Base-by-base conservation (phyloP, 2,888 invertebrate species). In the Euclidia mi region DNA sequence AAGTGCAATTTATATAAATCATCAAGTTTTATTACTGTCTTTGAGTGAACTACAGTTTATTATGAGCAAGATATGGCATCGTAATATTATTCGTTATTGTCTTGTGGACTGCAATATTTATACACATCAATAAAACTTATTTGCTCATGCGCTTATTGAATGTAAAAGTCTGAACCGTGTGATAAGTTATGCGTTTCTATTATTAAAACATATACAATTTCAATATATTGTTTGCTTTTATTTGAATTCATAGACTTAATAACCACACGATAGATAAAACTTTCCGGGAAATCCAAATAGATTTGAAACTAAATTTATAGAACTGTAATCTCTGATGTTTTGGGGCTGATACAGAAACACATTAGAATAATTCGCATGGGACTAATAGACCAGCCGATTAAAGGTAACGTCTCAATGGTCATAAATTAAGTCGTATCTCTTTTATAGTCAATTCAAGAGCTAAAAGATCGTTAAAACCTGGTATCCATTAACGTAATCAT, bases 401-500 rank as follows among this genome's bases (percentile, higher is more conserved):
- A 76, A 81, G 74, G 78, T 79, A 82, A 82, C 78, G 72, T 85
- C 84, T 89, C 81, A 88, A 87, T 84, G 82, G 82, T 79, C 78
- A 86, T 92, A 91, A 92, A 91, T 90, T 88, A 83, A 79, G 73
- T 80, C 82, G 84, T 92, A 92, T 92, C 91, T 90, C 81, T 78
- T 92, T 93, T 90, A 92, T 91, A 84, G 91, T 84, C 89, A 81
- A 88, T 88, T 90, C 84, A 84, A 90, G 85, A 88, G 89, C 83
- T 87, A 86, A 84, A 84, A 81, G 87, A 87, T 89, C 90, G 87
- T 92, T 91, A 90, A 90, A 88, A 87, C 76, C 80, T 77, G 81
- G 82, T 72, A 81, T 88, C 91, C 92, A 92, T 92, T 93, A 93
- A 84, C 81, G 88, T 89, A 88, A 91, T 90, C 88, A 90, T 91